Base-by-base conservation (phyloP, 1,140 invertebrate species). In the Amphibalanus amphitrite region DNA sequence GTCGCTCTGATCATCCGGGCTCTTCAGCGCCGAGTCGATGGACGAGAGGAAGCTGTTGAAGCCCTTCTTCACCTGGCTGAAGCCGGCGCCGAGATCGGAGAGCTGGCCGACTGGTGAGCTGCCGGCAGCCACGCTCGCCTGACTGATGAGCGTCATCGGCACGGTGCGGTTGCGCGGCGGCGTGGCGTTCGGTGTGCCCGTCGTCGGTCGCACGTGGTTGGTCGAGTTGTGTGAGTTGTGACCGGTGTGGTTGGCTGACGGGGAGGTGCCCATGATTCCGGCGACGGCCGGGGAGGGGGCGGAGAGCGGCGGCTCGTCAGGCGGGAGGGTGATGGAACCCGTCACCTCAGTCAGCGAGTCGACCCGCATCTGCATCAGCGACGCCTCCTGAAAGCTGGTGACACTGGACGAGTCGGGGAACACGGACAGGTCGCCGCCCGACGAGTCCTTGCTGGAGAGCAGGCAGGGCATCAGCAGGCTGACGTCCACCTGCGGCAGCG, bases 401-500 rank as follows among this genome's bases (percentile, higher is more conserved):
- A 26, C 29, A 0, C 65, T 70, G 13, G 65, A 28, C 29, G 68
- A 33, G 40, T 29, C 29, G 28, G 20, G 10, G n/a, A 28, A 30
- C 28, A 59, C 33, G 17, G 70, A 29, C 59, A 72, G 13, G 20
- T 33, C 65, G 87, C 87, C 29, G 80, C 78, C n/a, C 82, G 80
- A 67, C 81, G 82, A 75, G 82, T 82, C 71, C 81, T 80, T 69
- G 67, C 28, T 30, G 30, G 69, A 28, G 25, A 71, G 67, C 69
- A 59, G 72, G n/a, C 72, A 70, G 30, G 91, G 89, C 85, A 94
- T 90, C 68, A 95, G 87, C 73, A 94, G 84, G 0, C 91, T 93
- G 64, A 95, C 82, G 81, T 95, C 92, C 13, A 94, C 75, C 74
- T 84, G 81, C 33, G 80, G 79, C 25, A 82, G 71, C 26, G 77